Conservation (phyloP, 1,140 invertebrate species). For the Drosophila nigrodunni region DNA sequence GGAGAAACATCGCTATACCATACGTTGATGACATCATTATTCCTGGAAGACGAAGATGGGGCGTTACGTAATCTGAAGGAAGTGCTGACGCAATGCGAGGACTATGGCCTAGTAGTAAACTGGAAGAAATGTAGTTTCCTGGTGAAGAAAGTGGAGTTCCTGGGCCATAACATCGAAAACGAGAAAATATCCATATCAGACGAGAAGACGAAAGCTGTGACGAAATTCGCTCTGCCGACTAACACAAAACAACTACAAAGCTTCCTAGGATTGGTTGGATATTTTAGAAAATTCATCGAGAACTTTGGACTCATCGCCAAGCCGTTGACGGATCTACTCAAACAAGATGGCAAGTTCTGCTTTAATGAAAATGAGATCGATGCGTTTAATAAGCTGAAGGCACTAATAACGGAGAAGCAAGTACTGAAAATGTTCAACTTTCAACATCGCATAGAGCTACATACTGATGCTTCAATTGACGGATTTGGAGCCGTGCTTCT, state of each 20-base stretch:
- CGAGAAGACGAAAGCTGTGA: neutral
- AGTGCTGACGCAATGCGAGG: constrained; percentile 7
- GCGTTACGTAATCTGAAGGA: constrained; percentile 13
- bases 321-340: constrained; percentile 3
- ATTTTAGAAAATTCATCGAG: constrained; percentile 14
- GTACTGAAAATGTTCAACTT: constrained; percentile 32
- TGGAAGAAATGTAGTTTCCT: neutral
- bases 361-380: too few relatives aligned
- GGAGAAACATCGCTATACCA: constrained; percentile 12
- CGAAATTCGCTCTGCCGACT: constrained; percentile 3
- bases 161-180: neutral
- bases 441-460: too few relatives aligned
- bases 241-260: constrained; percentile 14
- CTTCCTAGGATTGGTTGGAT: constrained; percentile 4
- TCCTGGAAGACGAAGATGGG: neutral
- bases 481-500: constrained; percentile 71
- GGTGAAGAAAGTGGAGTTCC: neutral
- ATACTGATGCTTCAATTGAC: constrained; percentile 48
- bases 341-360: constrained; percentile 44
- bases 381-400: too few relatives aligned
- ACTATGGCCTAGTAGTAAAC: constrained; percentile 8
- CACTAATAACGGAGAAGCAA: neutral
- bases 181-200: neutral
- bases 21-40: constrained; percentile 23
- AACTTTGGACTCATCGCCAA: constrained; percentile 3